These are phyloP conservation scores for Penelope pileata DNA, from an alignment of 2,113 vertebrate genomes.

Conservation along the genomic window DNA sequence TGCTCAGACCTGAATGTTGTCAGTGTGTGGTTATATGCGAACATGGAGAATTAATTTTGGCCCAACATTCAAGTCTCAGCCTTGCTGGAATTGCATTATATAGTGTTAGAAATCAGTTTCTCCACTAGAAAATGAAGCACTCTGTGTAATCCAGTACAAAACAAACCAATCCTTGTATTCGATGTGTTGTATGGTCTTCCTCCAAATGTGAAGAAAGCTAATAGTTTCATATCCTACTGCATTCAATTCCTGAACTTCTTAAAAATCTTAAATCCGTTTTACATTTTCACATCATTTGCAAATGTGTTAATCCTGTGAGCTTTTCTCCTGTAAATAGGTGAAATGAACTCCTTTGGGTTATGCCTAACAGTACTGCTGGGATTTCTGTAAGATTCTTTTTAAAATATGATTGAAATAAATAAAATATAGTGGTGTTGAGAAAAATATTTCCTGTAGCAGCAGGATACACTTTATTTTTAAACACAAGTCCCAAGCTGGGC, in stretches of 20 bases:
- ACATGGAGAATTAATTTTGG: slow-evolving; percentile 2
- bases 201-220: neutral
- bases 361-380: neutral
- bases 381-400: slow-evolving; percentile 24
- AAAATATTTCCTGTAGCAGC: slow-evolving; percentile 71
- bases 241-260: neutral
- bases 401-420: slow-evolving; percentile 35
- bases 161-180: neutral
- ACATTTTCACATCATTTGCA: slow-evolving; percentile 37
- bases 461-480: slow-evolving; percentile 37
- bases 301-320: slow-evolving; percentile 23
- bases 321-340: slow-evolving; percentile 38
- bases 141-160: neutral
- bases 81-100: neutral
- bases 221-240: neutral
- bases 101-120: neutral
- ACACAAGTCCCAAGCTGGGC: slow-evolving; percentile 29
- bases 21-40: neutral
- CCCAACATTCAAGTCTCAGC: neutral
- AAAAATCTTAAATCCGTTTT: neutral
- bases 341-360: neutral
- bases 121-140: neutral
- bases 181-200: neutral
- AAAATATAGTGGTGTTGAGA: slow-evolving; percentile 39
- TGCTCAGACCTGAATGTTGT: slow-evolving; percentile 4